Evolutionary conservation across 2,113 vertebrate genomes (phyloP).

Genomic region (Myodes glareolus): DNA sequence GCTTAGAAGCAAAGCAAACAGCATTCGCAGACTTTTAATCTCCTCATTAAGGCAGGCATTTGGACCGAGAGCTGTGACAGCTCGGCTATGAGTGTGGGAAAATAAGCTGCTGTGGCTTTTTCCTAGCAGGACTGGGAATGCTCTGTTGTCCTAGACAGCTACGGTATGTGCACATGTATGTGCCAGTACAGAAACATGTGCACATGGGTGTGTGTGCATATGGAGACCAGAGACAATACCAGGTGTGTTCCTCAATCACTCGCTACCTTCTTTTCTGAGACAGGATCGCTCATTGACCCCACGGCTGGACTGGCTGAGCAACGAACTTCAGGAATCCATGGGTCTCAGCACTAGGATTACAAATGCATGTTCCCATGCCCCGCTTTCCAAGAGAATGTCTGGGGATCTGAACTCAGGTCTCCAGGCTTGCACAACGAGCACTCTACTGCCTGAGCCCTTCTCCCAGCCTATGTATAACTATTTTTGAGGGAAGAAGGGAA

Average conservation of each 20-base stretch:
- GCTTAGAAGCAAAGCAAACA: constrained; percentile 75
- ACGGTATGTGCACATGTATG: not conserved
- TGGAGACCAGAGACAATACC: not conserved
- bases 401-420: not conserved
- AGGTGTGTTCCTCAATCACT: not conserved
- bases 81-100: constrained; percentile 64
- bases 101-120: constrained; percentile 62
- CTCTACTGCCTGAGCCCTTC: not conserved
- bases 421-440: not conserved
- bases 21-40: constrained; percentile 62
- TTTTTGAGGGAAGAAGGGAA: not conserved
- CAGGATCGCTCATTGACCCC: not conserved
- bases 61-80: constrained; percentile 64
- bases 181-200: not conserved
- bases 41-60: constrained; percentile 72
- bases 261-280: not conserved
- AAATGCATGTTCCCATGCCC: not conserved
- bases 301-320: not conserved
- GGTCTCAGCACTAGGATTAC: not conserved
- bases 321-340: not conserved
- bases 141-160: not conserved
- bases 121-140: constrained; percentile 53
- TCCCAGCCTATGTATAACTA: not conserved
- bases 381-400: too few species aligned
- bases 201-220: not conserved